These are phyloP conservation scores for Amphimedon queenslandica DNA, from an alignment of 37 sponge, comb jelly and placozoan genomes.

Conservation along the genomic window DNA sequence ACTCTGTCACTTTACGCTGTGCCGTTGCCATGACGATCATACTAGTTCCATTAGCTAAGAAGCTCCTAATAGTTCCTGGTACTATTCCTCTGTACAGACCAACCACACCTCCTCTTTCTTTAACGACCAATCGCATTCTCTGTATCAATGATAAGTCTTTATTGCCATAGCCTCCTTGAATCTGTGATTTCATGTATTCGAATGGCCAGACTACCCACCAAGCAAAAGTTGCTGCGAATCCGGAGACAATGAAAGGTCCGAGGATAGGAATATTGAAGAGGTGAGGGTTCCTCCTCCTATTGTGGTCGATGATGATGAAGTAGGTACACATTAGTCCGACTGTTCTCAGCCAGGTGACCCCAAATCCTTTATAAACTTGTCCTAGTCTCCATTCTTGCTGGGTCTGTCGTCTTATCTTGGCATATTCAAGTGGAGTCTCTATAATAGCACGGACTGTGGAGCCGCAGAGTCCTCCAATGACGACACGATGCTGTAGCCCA, in stretches of 20 bases:
- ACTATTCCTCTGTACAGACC: constrained; percentile 92
- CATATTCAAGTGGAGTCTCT: constrained; percentile 92
- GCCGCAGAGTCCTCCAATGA: constrained; percentile 73
- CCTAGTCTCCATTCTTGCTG: constrained; percentile 74
- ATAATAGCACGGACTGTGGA: constrained; percentile 88
- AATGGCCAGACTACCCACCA: constrained; percentile 99
- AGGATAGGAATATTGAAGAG: constrained; percentile 62
- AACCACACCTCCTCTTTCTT: constrained; percentile 82
- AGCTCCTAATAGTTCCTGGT: constrained; percentile 94
- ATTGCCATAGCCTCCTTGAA: constrained; percentile 86
- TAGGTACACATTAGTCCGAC: constrained; percentile 89
- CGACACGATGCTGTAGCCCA: constrained; percentile 74
- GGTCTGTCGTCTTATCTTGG: constrained; percentile 88
- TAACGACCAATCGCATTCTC: constrained; percentile 62
- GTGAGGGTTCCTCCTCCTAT: constrained; percentile 66
- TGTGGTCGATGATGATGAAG: constrained; percentile 89
- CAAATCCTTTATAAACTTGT: constrained; percentile 87
- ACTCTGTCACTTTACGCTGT: constrained; percentile 84
- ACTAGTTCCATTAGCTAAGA: constrained; percentile 92
- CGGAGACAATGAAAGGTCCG: constrained; percentile 93
- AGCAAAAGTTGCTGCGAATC: constrained; percentile 81
- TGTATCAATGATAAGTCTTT: constrained; percentile 41
- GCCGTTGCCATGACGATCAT: constrained; percentile 97
- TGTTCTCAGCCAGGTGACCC: constrained; percentile 86
- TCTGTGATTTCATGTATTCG: constrained; percentile 99